Percentiles rank a stretch among this genome's conserved stretches.
Conservation (phyloP, 2,888 invertebrate species). For the Synergus umbraculus region DNA sequence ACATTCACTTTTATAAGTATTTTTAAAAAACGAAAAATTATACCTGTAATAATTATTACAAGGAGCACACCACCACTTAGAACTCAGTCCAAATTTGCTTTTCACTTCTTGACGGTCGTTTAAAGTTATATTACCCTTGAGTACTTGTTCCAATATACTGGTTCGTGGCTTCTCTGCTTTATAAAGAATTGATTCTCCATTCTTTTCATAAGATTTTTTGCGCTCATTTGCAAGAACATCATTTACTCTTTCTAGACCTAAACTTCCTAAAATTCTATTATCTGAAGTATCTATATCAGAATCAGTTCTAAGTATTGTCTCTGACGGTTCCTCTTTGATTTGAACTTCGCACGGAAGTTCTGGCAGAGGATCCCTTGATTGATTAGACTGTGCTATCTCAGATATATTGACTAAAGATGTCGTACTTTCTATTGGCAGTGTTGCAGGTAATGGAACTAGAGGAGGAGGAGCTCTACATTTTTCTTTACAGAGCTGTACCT, state of each 20-base stretch:
- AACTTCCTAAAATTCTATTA: slow-evolving; percentile 38
- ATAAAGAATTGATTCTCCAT: slow-evolving; percentile 24
- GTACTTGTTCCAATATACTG: slow-evolving; percentile 70
- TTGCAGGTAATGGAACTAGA: slow-evolving; percentile 66
- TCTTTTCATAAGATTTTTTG: slow-evolving; percentile 38
- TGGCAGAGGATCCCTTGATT: slow-evolving; percentile 60
- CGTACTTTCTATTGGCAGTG: slow-evolving; percentile 58
- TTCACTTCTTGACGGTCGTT: slow-evolving; percentile 66
- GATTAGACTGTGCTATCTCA: slow-evolving; percentile 35
- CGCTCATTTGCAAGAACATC: background rate
- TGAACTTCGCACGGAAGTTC: slow-evolving; percentile 71
- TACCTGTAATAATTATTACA: slow-evolving; percentile 71
- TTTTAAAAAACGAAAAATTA: background rate
- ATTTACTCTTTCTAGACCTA: slow-evolving; percentile 29
- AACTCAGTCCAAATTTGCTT: slow-evolving; percentile 59
- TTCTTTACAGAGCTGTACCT: slow-evolving; percentile 70
- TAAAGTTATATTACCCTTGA: slow-evolving; percentile 67
- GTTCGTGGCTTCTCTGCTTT: slow-evolving; percentile 60
- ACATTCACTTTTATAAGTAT: no score
- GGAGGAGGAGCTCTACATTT: slow-evolving; percentile 71
- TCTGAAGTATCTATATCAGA: background rate
- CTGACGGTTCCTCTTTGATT: slow-evolving; percentile 65
- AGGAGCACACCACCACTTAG: slow-evolving; percentile 72
- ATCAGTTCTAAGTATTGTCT: slow-evolving; percentile 37
- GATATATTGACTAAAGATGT: slow-evolving; percentile 48